phyloP scores from a whole-genome alignment of 35 echinoderm and acorn worm genomes.

The Hemicentrotus pulcherrimus region DNA sequence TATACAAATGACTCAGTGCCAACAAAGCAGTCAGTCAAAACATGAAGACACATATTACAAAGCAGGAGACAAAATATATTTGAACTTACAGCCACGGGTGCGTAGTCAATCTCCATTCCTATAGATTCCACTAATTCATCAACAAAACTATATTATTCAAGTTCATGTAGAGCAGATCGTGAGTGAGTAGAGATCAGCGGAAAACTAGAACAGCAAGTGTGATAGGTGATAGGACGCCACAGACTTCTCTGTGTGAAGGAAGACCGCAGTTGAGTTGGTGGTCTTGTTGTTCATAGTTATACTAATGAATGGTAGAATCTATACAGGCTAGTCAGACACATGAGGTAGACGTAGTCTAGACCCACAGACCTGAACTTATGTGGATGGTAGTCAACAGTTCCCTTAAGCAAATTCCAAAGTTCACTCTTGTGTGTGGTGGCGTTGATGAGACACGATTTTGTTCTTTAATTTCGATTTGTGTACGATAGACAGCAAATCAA shows the following conservation, averaged over 20 bases:
- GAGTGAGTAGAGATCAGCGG: not conserved
- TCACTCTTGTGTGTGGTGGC: not conserved
- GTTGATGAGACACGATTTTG: not conserved
- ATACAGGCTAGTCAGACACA: not conserved
- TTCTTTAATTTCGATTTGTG: no score
- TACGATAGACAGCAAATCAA: no score
- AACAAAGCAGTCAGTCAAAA: not conserved
- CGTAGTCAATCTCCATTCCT: not conserved
- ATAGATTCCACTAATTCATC: not conserved
- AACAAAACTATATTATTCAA: not conserved
- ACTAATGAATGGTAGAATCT: not conserved
- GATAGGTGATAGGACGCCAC: not conserved
- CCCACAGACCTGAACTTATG: not conserved
- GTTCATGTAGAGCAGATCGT: not conserved
- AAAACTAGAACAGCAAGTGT: not conserved
- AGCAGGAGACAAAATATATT: not conserved
- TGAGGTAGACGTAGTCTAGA: not conserved
- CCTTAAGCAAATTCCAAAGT: not conserved
- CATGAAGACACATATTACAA: not conserved
- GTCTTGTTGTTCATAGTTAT: not conserved
- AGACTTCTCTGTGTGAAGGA: not conserved
- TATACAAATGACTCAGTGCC: not conserved
- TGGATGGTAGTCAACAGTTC: not conserved
- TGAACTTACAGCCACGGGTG: not conserved
- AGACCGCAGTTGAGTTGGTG: not conserved